phyloP scores from a whole-genome alignment of 2,888 invertebrate genomes.

The Vesta saturnalis region DNA sequence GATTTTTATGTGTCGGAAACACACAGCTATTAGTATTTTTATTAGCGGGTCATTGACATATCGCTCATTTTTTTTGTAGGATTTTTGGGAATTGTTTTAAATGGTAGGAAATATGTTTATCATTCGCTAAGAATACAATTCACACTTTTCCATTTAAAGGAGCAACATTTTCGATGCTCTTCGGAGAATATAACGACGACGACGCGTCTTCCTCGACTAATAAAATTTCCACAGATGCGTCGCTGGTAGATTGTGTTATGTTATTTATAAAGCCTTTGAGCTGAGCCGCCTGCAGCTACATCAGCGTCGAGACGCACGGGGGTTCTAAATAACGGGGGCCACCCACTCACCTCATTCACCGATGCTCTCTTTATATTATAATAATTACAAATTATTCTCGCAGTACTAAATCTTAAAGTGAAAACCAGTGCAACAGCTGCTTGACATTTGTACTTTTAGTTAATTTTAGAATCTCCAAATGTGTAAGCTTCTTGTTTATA shows the following conservation, averaged over 20 bases:
- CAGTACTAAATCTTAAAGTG: constrained; percentile 12
- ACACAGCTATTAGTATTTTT: constrained; percentile 7
- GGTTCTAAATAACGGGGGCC: constrained; percentile 42
- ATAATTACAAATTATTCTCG: constrained; percentile 34
- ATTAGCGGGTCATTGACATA: constrained; percentile 8
- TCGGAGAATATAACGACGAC: constrained; percentile 33
- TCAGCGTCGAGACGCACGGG: constrained; percentile 45
- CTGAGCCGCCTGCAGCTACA: constrained; percentile 43
- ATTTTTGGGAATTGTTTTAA: not conserved
- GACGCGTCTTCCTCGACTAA: constrained; percentile 55
- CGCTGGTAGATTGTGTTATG: constrained; percentile 59
- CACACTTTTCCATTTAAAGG: constrained; percentile 32
- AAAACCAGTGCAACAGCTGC: constrained; percentile 22
- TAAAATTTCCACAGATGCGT: constrained; percentile 60
- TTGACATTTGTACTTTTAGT: constrained; percentile 20
- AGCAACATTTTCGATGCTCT: constrained; percentile 25
- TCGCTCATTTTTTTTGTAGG: constrained; percentile 8
- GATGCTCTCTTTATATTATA: constrained; percentile 38
- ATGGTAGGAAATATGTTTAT: not conserved
- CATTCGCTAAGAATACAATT: constrained; percentile 26
- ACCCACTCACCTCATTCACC: constrained; percentile 43
- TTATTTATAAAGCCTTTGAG: constrained; percentile 59
- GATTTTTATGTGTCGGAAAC: constrained; percentile 4
- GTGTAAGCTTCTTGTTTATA: constrained; percentile 19
- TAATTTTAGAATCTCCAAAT: constrained; percentile 32